Evolutionary conservation across 2,888 invertebrate species (phyloP).

Genomic region (Cephalotes varians): DNA sequence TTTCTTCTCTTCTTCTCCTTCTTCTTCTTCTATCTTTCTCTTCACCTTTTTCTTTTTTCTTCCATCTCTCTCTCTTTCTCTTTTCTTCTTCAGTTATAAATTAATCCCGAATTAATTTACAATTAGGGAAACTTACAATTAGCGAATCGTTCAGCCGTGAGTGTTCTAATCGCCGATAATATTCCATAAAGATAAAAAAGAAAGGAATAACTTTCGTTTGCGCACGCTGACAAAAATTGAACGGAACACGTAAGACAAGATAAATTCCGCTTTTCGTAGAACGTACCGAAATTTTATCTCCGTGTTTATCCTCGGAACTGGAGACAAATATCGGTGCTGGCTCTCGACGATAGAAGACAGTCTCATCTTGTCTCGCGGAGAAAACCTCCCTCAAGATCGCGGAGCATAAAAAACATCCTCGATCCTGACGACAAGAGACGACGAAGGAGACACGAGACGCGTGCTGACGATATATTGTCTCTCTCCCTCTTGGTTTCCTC

Average conservation of each 20-base stretch:
- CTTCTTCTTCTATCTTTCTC: no score
- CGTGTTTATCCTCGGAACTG: conserved; percentile 39
- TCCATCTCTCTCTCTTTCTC: no score
- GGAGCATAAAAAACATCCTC: conserved; percentile 66
- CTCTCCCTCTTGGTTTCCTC: conserved; percentile 65
- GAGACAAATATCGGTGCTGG: conserved; percentile 47
- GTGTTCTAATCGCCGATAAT: not conserved
- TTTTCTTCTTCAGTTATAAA: no score
- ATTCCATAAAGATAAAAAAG: not conserved
- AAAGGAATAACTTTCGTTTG: not conserved
- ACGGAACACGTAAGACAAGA: conserved; percentile 14
- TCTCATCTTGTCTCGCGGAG: not conserved
- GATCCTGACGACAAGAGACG: conserved; percentile 51
- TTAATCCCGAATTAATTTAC: no score
- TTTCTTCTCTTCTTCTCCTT: no score
- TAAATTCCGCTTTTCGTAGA: conserved; percentile 20
- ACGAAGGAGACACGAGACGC: conserved; percentile 57
- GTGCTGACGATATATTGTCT: conserved; percentile 76
- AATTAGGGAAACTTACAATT: not conserved
- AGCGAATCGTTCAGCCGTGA: not conserved
- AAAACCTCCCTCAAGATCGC: conserved; percentile 36
- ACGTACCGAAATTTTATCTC: conserved; percentile 12
- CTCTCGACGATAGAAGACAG: conserved; percentile 29
- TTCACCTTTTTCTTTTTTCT: no score
- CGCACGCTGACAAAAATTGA: conserved; percentile 3